Conservation (phyloP, 2,797 vertebrate genomes). For the Trematomus bernacchii region DNA sequence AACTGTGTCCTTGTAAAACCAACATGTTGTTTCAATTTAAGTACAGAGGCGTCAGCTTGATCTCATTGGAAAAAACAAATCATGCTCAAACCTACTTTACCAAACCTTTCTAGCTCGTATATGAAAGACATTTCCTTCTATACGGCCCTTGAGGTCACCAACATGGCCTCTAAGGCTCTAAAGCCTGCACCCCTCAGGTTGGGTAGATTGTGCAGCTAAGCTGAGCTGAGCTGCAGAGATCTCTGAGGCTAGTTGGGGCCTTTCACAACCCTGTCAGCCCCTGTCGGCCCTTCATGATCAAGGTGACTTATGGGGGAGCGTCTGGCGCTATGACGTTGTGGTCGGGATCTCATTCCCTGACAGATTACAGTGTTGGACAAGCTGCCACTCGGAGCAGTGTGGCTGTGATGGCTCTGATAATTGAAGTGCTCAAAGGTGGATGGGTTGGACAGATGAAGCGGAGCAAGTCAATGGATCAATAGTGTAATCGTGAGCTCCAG, state of each 20-base stretch:
- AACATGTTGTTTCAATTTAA: not conserved
- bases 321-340: conserved; percentile 65
- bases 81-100: not conserved
- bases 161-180: conserved; percentile 19
- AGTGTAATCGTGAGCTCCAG: conserved; percentile 80
- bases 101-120: conserved; percentile 6
- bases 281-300: conserved; percentile 76
- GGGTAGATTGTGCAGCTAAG: conserved; percentile 53
- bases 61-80: not conserved
- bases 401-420: conserved; percentile 85
- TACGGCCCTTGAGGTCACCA: conserved; percentile 21
- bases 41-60: not conserved
- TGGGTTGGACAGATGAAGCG: conserved; percentile 82
- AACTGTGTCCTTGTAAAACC: not conserved
- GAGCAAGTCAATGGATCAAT: conserved; percentile 82
- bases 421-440: conserved; percentile 84
- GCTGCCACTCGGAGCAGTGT: conserved; percentile 79
- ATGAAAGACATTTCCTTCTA: conserved; percentile 1
- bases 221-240: conserved; percentile 57
- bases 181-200: conserved; percentile 28
- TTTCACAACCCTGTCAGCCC: conserved; percentile 69
- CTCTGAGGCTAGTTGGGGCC: conserved; percentile 54
- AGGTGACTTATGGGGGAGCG: conserved; percentile 82
- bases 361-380: conserved; percentile 84
- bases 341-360: conserved; percentile 80